Conservation (phyloP, 2,113 vertebrate genomes). For the Dicerorhinus sumatrensis region DNA sequence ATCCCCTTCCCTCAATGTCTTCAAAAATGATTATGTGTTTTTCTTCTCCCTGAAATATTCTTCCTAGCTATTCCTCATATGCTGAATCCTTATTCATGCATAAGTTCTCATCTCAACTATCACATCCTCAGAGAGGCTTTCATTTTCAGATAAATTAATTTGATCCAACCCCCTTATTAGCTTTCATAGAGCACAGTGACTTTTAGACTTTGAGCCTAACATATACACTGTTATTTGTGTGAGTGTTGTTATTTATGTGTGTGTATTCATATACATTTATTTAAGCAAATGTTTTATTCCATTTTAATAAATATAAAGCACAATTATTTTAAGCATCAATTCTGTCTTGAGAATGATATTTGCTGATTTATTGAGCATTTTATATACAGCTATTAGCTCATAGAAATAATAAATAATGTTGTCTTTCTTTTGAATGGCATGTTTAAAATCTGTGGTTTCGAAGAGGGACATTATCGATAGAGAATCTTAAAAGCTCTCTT, state of each 20-base stretch:
- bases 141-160: background rate
- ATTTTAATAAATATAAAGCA: background rate
- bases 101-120: background rate
- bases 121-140: background rate
- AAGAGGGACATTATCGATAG: background rate
- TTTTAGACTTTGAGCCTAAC: background rate
- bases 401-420: background rate
- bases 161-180: background rate
- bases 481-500: background rate
- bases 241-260: background rate
- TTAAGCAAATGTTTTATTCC: background rate
- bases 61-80: background rate
- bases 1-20: background rate
- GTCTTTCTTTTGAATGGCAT: background rate
- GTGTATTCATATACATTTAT: background rate
- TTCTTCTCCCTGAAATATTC: background rate
- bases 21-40: background rate
- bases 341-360: background rate
- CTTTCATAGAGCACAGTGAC: background rate
- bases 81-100: background rate
- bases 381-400: background rate
- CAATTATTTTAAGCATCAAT: background rate
- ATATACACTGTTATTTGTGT: background rate
- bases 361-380: background rate
- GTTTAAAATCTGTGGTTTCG: slow-evolving; percentile 6